Evolutionary conservation across 1,140 invertebrate species (phyloP).

Genomic region (Leptestheria dahalacensis): DNA sequence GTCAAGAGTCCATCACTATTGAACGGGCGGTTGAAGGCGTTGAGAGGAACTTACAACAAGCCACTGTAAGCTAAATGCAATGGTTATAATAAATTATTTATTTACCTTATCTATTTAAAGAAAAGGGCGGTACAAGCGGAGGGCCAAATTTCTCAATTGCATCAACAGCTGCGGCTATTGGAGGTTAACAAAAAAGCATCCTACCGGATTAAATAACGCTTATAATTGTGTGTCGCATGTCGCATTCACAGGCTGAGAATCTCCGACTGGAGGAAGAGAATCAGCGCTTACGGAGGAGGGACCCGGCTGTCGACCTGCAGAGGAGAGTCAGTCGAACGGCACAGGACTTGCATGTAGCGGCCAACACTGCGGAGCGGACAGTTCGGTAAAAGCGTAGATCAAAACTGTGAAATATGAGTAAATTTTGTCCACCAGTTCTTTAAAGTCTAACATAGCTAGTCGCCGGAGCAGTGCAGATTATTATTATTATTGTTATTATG

Average conservation of each 20-base stretch:
- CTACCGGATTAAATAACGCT: not conserved
- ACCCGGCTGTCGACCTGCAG: not conserved
- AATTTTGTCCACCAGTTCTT: not conserved
- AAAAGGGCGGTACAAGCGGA: not conserved
- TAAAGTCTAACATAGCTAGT: too few relatives aligned
- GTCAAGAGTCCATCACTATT: not conserved
- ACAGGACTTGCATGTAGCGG: conserved; percentile 40
- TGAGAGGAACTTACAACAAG: not conserved
- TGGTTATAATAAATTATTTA: not conserved
- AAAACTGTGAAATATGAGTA: not conserved
- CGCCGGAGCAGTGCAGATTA: too few relatives aligned
- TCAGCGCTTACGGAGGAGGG: not conserved
- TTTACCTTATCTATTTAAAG: not conserved
- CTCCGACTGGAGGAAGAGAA: not conserved
- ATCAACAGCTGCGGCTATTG: not conserved
- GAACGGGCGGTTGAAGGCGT: conserved; percentile 2
- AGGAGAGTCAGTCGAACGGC: conserved; percentile 26
- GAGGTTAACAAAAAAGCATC: not conserved
- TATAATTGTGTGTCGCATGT: too few relatives aligned
- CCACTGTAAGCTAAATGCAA: not conserved
- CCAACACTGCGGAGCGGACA: conserved; percentile 44
- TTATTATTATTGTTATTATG: too few relatives aligned
- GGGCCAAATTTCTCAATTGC: not conserved
- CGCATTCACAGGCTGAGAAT: not conserved
- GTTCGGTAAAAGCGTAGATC: conserved; percentile 34